Conservation (phyloP, 2,797 vertebrate species). For the Argya squamiceps region DNA sequence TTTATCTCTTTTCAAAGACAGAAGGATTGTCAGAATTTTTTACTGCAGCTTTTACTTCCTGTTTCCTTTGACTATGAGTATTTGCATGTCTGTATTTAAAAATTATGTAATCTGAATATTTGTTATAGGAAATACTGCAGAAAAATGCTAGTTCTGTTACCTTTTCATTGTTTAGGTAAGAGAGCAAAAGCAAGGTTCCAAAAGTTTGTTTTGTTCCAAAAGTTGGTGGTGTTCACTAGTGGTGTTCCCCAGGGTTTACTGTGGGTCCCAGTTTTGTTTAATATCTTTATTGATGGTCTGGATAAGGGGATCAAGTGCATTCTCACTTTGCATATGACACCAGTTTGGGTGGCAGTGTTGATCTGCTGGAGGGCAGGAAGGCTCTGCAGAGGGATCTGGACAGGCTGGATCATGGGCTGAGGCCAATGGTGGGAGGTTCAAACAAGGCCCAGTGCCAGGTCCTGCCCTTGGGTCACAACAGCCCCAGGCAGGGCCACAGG, state of each 20-base stretch:
- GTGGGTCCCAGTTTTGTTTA: neutral
- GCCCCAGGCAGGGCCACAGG: neutral
- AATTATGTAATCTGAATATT: neutral
- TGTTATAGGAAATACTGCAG: neutral
- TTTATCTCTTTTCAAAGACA: neutral
- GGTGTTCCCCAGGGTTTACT: neutral
- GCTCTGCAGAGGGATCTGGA: neutral
- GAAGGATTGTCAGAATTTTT: neutral
- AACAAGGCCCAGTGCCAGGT: accelerated
- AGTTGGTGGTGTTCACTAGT: neutral
- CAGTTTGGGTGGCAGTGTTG: accelerated
- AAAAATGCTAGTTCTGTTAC: neutral
- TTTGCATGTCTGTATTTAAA: neutral
- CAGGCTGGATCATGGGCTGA: neutral
- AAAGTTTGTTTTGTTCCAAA: neutral
- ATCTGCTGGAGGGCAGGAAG: neutral
- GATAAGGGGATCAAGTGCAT: neutral
- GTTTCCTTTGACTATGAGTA: neutral
- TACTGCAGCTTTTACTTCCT: neutral
- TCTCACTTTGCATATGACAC: neutral
- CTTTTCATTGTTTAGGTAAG: neutral
- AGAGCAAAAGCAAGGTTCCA: neutral
- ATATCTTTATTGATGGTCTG: neutral
- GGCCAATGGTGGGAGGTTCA: neutral
- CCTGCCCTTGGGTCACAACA: neutral